These are phyloP conservation scores for Gambusia affinis DNA, from an alignment of 2,113 vertebrate species.

Conservation along the genomic window DNA sequence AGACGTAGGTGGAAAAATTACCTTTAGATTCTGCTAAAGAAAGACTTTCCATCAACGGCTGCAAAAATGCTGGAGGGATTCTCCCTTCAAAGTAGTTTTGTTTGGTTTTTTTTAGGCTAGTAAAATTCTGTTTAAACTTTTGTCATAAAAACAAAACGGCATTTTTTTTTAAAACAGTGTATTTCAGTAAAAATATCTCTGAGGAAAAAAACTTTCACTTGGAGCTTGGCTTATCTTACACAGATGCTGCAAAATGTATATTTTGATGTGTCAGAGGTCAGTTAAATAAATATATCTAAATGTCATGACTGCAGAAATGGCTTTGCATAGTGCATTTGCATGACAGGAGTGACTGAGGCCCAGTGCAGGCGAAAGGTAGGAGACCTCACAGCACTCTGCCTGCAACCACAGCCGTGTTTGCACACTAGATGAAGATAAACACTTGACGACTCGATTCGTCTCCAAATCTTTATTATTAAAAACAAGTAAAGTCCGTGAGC, in stretches of 20 bases:
- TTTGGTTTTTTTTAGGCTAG: not conserved
- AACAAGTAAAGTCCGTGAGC: not conserved
- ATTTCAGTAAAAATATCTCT: not conserved
- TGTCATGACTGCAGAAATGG: conserved; percentile 19
- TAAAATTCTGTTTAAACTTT: not conserved
- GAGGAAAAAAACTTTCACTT: not conserved
- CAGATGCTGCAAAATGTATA: not conserved
- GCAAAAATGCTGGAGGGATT: too few species aligned
- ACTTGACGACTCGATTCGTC: not conserved
- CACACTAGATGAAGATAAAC: not conserved
- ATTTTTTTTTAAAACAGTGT: not conserved
- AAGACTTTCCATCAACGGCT: too few species aligned
- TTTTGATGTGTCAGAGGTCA: not conserved
- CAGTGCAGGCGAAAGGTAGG: conserved; percentile 2
- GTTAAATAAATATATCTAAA: not conserved
- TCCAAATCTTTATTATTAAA: not conserved
- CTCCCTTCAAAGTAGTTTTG: too few species aligned
- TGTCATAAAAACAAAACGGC: not conserved
- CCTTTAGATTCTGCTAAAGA: too few species aligned
- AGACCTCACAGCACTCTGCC: not conserved
- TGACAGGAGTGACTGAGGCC: conserved; percentile 27
- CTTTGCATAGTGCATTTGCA: conserved; percentile 80
- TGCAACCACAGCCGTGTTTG: not conserved
- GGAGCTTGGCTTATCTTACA: not conserved
- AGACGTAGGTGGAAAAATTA: too few species aligned